Evolutionary conservation across 2,888 invertebrate species (phyloP).

Genomic region (Amphimallon solstitiale): DNA sequence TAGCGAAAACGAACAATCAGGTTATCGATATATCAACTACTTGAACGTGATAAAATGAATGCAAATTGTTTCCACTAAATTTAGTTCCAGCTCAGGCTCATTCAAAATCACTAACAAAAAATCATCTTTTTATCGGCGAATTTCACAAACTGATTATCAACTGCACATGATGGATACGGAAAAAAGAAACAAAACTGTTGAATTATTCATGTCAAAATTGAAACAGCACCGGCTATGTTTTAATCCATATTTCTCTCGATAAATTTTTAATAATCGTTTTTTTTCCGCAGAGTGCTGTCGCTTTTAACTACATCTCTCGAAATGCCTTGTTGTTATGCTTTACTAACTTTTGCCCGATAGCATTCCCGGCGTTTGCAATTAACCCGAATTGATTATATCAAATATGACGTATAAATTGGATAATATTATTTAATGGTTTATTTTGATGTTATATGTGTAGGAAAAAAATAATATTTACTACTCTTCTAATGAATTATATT

Average conservation of each 20-base stretch:
- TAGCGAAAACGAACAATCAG: neutral
- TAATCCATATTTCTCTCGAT: slow-evolving; percentile 1
- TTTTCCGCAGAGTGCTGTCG: neutral
- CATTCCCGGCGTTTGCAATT: neutral
- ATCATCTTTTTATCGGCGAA: neutral
- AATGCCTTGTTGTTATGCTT: neutral
- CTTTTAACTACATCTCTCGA: neutral
- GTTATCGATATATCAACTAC: neutral
- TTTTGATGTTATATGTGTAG: too few relatives aligned
- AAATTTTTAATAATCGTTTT: slow-evolving; percentile 4
- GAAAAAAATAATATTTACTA: too few relatives aligned
- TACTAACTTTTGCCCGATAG: neutral
- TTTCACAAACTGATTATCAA: slow-evolving; percentile 2
- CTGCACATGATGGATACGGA: slow-evolving; percentile 6
- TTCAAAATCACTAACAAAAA: neutral
- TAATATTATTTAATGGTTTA: too few relatives aligned
- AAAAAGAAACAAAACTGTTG: neutral
- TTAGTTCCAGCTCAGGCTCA: neutral
- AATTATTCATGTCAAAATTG: slow-evolving; percentile 26
- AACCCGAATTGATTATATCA: too few relatives aligned
- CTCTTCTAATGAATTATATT: too few relatives aligned
- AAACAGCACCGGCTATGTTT: slow-evolving; percentile 17
- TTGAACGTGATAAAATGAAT: neutral
- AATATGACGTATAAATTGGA: too few relatives aligned
- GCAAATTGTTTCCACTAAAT: neutral